Conservation (phyloP, 2,888 invertebrate species). For the Rhogogaster chlorosoma region DNA sequence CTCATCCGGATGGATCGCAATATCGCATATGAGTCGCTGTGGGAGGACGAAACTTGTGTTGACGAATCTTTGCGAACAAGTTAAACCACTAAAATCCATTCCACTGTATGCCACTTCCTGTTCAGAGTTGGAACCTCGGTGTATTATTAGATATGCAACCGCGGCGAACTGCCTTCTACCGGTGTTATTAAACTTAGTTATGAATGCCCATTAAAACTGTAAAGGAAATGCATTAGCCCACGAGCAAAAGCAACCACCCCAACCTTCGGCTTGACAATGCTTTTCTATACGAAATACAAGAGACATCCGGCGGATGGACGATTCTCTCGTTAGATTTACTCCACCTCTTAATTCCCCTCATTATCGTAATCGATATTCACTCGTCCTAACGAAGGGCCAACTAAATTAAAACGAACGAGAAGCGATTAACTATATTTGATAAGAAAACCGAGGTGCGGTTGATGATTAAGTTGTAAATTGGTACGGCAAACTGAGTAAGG, state of each 20-base stretch:
- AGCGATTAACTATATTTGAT: background rate
- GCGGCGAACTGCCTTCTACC: conserved; percentile 68
- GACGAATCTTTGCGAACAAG: background rate
- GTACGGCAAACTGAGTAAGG: background rate
- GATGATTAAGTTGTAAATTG: conserved; percentile 39
- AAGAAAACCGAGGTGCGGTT: background rate
- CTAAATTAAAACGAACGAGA: background rate
- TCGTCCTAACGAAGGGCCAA: background rate
- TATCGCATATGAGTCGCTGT: background rate
- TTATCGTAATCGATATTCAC: background rate
- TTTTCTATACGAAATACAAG: conserved; percentile 60
- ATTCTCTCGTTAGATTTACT: background rate
- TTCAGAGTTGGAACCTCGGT: conserved; percentile 63
- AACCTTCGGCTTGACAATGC: conserved; percentile 54
- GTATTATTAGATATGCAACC: conserved; percentile 74
- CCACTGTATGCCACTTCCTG: conserved; percentile 62
- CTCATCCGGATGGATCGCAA: background rate
- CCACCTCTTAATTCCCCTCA: background rate
- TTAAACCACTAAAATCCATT: conserved; percentile 22
- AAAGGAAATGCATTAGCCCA: conserved; percentile 77
- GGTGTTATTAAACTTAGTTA: conserved; percentile 77
- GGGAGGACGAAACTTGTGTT: background rate
- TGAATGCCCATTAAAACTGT: conserved; percentile 77
- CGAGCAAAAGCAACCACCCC: conserved; percentile 62
- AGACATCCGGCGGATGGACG: conserved; percentile 63